Evolutionary conservation across 1,140 invertebrate genomes (phyloP).

Genomic region (Stenopsyche tienmushanensis): DNA sequence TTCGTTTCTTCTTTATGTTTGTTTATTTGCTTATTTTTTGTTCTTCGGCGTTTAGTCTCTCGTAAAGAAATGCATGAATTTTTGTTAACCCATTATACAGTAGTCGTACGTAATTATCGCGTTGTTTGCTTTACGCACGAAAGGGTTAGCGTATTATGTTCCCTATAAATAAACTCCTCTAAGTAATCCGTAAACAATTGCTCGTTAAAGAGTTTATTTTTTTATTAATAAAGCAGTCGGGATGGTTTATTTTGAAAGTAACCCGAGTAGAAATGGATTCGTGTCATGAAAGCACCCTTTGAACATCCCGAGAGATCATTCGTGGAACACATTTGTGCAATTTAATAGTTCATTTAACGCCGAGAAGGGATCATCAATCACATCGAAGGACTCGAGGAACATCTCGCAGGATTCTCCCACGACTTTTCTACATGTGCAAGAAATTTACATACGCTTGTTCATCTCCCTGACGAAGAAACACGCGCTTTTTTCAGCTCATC

Average conservation of each 20-base stretch:
- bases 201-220: neutral
- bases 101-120: constrained; percentile 1
- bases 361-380: constrained; percentile 1
- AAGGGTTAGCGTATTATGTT: constrained; percentile 1
- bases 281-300: no score
- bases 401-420: neutral
- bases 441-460: constrained; percentile 1
- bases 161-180: neutral
- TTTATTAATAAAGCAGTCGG: neutral
- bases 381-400: neutral
- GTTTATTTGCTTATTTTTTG: constrained; percentile 7
- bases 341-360: neutral
- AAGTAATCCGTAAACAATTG: neutral
- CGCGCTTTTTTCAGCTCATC: neutral
- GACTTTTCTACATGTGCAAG: neutral
- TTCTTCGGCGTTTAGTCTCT: constrained; percentile 9
- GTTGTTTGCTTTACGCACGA: constrained; percentile 14
- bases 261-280: no score
- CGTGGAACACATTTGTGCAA: no score
- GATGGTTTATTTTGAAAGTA: no score
- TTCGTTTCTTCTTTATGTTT: constrained; percentile 13
- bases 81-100: neutral
- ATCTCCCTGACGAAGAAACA: neutral
- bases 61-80: constrained; percentile 6
- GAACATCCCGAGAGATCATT: no score